phyloP scores from a whole-genome alignment of 1,140 invertebrate species.

The Drosophila willistoni region DNA sequence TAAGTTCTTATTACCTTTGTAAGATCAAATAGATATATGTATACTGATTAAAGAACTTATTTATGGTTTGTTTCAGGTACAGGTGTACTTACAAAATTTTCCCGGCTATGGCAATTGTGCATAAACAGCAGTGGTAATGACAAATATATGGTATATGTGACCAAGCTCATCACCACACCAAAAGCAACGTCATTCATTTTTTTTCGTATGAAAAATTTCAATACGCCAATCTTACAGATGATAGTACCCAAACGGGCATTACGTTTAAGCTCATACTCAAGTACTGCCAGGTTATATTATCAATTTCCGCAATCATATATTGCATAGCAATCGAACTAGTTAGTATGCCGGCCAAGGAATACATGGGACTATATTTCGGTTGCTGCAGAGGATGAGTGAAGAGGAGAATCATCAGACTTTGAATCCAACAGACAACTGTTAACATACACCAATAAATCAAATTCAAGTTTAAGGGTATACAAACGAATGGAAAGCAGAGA shows the following conservation, averaged over 20 bases:
- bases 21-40: no score
- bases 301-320: constrained; percentile 14
- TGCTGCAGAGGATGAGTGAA: constrained; percentile 28
- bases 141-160: constrained; percentile 30
- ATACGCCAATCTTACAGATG: constrained; percentile 4
- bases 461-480: not conserved
- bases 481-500: constrained; percentile 22
- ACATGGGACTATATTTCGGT: constrained; percentile 19
- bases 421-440: constrained; percentile 7
- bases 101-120: constrained; percentile 27
- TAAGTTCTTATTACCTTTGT: no score
- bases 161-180: constrained; percentile 32
- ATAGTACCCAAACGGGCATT: constrained; percentile 14
- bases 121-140: constrained; percentile 30
- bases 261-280: constrained; percentile 17
- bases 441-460: not conserved
- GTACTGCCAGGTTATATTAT: constrained; percentile 56
- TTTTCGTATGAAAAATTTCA: constrained; percentile 6
- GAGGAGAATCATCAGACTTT: constrained; percentile 15
- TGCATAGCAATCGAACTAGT: constrained; percentile 20
- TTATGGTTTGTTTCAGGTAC: no score
- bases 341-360: constrained; percentile 12
- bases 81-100: constrained; percentile 10
- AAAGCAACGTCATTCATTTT: constrained; percentile 32
- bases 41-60: no score